Evolutionary conservation across 2,888 invertebrate species (phyloP), one percentile per base, ranked within the genome.

Genomic region (Noctua pronuba): DNA sequence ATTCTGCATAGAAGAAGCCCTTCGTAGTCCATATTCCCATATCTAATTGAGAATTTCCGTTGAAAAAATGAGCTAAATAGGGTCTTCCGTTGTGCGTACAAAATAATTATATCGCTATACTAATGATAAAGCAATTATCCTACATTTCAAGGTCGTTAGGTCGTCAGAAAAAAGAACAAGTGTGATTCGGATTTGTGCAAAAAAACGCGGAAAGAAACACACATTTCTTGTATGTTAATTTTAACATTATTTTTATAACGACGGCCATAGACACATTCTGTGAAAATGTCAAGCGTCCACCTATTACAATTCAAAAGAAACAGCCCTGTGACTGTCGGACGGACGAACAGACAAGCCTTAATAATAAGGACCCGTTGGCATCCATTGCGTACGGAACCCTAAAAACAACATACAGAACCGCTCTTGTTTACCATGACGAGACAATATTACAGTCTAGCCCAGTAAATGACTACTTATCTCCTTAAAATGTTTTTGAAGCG

Each of bases 41-140:
- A 16, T 38, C 1, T 46, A 81, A 83, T 84, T 75, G 65, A 52
- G 49, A 67, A 81, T 77, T 66, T 84, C 83, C 81, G 74, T 41
- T 49, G 16, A 58, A 77, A 79, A 65, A 38, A 52, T 49, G 11
- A 58, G 24, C 18, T 70, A 16, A 84, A 75, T 81, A 24, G 35
- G 1, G 13, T 58, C 81, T 69, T 84, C 73, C 81, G 75, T 21
- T 80, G 21, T 49, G 71, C 46, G 5, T 41, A 75, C 7, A 41
- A 79, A 41, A 60, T 65, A 58, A 65, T 65, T 64, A 68, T 4
- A 62, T 62, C 31, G 11, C 5, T 49, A 69, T 70, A 38, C 28
- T 24, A 44, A 35, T 77, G 49, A 31, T 62, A 38, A 35, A 44
- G 13, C n/a, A 46, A 31, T 65, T 11, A 58, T 58, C 8, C 64